These are phyloP conservation scores for human (Homo sapiens) DNA, from an alignment of 2,113 vertebrate species.

Conservation along the genomic window DNA sequence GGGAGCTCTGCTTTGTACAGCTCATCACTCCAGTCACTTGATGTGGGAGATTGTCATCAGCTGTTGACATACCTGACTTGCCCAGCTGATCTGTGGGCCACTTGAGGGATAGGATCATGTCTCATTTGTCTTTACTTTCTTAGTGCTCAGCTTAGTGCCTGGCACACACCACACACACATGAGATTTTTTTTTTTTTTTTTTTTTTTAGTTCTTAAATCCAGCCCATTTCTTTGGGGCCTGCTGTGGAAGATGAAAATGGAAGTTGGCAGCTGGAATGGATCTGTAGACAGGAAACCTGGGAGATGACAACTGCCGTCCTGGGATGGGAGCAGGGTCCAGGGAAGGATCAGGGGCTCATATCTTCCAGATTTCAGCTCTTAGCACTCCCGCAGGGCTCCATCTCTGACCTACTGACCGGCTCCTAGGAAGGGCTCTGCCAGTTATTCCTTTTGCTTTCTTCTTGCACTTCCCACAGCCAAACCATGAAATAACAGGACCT, in stretches of 20 bases:
- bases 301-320: too few relatives aligned
- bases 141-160: background rate
- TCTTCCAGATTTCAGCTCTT: background rate
- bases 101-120: background rate
- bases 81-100: background rate
- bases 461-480: background rate
- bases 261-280: background rate
- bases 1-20: background rate
- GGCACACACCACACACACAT: background rate
- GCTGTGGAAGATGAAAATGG: background rate
- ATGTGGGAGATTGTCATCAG: accelerated
- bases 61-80: background rate
- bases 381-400: background rate
- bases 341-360: background rate
- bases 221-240: background rate
- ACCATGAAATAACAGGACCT: background rate
- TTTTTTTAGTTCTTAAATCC: background rate
- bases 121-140: conserved; percentile 15
- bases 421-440: background rate
- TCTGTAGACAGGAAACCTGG: background rate
- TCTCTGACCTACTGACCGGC: background rate
- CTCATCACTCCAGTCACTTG: background rate
- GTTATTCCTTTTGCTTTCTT: background rate
- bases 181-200: background rate
- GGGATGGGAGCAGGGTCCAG: too few relatives aligned